These are phyloP conservation scores for Eustalomyia histrio DNA, from an alignment of 2,888 invertebrate species.

Conservation along the genomic window DNA sequence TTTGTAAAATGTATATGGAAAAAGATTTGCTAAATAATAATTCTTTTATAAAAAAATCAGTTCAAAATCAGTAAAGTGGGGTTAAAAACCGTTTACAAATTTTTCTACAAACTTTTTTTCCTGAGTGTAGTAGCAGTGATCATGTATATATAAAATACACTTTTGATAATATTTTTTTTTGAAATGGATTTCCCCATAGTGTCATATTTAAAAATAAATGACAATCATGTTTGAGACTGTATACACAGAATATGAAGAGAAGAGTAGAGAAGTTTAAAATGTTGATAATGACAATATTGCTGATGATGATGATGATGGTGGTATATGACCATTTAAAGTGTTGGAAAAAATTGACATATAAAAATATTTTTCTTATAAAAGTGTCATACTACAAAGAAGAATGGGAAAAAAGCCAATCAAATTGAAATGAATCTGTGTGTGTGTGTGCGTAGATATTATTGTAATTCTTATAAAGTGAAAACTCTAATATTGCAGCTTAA, in stretches of 20 bases:
- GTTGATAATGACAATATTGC: conserved; percentile 2
- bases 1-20: too few relatives aligned
- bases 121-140: too few relatives aligned
- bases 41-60: too few relatives aligned
- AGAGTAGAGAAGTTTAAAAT: not conserved
- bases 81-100: too few relatives aligned
- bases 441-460: conserved; percentile 5
- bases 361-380: conserved; percentile 23
- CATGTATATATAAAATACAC: too few relatives aligned
- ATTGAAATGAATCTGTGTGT: conserved; percentile 33
- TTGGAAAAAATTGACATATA: conserved; percentile 38
- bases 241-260: not conserved
- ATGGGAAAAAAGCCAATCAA: conserved; percentile 4
- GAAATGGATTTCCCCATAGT: not conserved
- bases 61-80: too few relatives aligned
- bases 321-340: conserved; percentile 45
- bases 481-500: not conserved
- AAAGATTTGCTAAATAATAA: too few relatives aligned
- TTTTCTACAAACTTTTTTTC: too few relatives aligned
- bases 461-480: conserved; percentile 11
- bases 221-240: not conserved
- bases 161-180: too few relatives aligned
- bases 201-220: conserved; percentile 6
- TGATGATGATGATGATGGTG: conserved; percentile 6
- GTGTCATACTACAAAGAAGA: not conserved